Base-by-base conservation (phyloP, 1,140 invertebrate species). In the Tenebrio molitor region DNA sequence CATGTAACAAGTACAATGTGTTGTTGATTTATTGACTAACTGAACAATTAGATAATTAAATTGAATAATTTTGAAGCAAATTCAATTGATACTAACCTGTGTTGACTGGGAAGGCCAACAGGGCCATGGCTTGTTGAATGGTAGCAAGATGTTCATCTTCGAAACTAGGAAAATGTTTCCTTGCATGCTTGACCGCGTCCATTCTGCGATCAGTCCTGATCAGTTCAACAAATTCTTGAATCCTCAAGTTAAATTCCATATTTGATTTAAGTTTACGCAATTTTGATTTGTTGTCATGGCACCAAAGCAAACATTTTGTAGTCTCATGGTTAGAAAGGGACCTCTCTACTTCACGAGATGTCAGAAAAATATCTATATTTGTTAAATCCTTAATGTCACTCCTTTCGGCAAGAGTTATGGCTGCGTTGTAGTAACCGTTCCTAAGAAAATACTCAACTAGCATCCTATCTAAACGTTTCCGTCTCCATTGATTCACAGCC, bases 251-350 rank as follows among this genome's bases (percentile, higher is more conserved):
- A 81, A 98, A 98, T 83, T 95, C 93, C 88, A 95, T 92, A 19
- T 89, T 93, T 15, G 92, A 94, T 79, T 95, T 94, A 63, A 97
- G 88, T 86, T 98, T 98, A 41, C 96, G 87, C 44, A 99, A 87
- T 82, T 98, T 99, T 1, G 96, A 97, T 82, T 95, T 93, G 86
- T 99, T 99, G 79, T 99, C 97, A 79, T 96, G 92, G 82, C 97
- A 98, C 97, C 97, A 99, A 53, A 91, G 88, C n/a, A 98, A 87
- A 81, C 97, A 98, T 77, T 94, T 93, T 1, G 87, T 86, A 3
- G 96, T 97, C 82, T 98, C 95, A 66, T 91, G 90, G 67, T 89
- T 89, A 0, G 87, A 83, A 23, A 99, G 83, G 73, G 92, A 93
- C 36, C 89, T 88, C 80, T 95, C 93, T 0, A 98, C 95, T 82